These are phyloP conservation scores for Diorhabda sublineata DNA, from an alignment of 1,140 invertebrate species.

Conservation along the genomic window DNA sequence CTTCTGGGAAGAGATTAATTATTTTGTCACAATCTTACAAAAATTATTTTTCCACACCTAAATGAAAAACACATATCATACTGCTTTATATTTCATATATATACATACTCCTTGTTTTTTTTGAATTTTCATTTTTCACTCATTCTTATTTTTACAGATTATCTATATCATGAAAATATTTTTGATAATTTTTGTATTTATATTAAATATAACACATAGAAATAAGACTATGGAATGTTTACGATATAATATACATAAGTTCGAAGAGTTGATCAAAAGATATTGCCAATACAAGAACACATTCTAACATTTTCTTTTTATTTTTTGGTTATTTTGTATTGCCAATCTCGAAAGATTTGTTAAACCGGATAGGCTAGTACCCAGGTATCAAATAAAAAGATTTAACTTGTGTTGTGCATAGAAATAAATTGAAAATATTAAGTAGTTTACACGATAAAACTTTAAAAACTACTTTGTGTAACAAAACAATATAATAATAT, in stretches of 20 bases:
- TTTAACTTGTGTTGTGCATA: not conserved
- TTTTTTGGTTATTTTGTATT: not conserved
- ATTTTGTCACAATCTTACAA: conserved; percentile 14
- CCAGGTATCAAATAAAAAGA: not conserved
- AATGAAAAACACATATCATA: conserved; percentile 23
- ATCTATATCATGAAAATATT: conserved; percentile 40
- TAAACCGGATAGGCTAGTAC: not conserved
- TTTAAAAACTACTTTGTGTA: too few relatives aligned
- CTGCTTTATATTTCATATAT: conserved; percentile 35
- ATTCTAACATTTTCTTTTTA: not conserved
- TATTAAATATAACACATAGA: conserved; percentile 25
- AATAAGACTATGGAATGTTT: conserved; percentile 35
- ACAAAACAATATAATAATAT: too few relatives aligned
- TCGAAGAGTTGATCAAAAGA: conserved; percentile 6
- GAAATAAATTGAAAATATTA: too few relatives aligned
- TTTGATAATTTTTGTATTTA: conserved; percentile 34
- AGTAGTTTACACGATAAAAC: too few relatives aligned
- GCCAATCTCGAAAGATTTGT: not conserved
- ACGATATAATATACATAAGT: conserved; percentile 24
- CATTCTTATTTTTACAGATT: conserved; percentile 38
- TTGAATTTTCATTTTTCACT: conserved; percentile 22
- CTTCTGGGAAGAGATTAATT: not conserved
- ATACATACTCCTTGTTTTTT: conserved; percentile 24
- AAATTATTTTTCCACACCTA: conserved; percentile 1
- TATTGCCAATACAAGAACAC: not conserved